These are phyloP conservation scores for Mycteria americana DNA, from an alignment of 2,797 vertebrate species.

Conservation along the genomic window DNA sequence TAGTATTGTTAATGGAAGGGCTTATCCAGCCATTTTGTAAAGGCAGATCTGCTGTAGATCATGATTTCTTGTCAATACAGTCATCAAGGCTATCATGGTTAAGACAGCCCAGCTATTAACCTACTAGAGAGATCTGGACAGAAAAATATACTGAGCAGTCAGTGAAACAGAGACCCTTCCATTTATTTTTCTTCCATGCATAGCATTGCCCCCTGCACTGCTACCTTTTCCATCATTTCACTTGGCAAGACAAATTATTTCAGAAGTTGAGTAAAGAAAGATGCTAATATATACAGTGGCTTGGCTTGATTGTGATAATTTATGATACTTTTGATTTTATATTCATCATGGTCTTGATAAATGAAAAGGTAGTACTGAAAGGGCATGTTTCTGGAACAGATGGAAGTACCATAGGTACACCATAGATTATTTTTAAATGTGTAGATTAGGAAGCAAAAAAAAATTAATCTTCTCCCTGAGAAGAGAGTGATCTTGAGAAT, in stretches of 20 bases:
- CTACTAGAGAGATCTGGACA: neutral
- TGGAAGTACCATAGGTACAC: neutral
- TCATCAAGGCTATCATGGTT: constrained; percentile 1
- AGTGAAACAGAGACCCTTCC: neutral
- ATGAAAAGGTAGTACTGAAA: neutral
- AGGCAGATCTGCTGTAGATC: constrained; percentile 52
- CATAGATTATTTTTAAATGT: neutral
- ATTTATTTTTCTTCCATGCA: neutral
- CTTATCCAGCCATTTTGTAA: constrained; percentile 28
- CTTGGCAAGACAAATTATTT: neutral
- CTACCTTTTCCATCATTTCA: neutral
- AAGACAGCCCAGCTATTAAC: constrained; percentile 37
- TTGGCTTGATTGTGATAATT: neutral
- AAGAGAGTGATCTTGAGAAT: neutral
- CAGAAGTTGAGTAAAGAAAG: neutral
- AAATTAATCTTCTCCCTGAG: neutral
- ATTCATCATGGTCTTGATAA: neutral
- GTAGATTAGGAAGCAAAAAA: neutral
- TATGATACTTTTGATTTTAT: neutral
- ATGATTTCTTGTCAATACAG: constrained; percentile 62
- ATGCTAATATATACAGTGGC: neutral
- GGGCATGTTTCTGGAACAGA: neutral
- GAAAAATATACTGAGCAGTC: constrained; percentile 9
- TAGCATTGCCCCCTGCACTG: neutral
- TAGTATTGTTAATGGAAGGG: constrained; percentile 68